Evolutionary conservation across 2,888 invertebrate species (phyloP).

Genomic region (Phyto melanocephala): DNA sequence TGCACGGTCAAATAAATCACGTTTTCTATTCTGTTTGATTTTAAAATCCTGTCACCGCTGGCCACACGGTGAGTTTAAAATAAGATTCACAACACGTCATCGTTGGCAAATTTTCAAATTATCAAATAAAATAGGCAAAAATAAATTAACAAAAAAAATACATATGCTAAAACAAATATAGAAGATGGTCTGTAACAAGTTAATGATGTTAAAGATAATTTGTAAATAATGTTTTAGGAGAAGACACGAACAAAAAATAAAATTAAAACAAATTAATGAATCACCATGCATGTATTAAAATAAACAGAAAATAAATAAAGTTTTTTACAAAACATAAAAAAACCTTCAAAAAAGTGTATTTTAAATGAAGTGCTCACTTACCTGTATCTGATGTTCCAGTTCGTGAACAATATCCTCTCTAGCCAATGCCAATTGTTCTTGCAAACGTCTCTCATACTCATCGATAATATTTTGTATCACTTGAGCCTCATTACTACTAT

Average conservation of each 20-base stretch:
- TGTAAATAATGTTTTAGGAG: neutral
- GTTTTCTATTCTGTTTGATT: neutral
- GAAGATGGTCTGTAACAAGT: neutral
- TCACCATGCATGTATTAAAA: slow-evolving; percentile 59
- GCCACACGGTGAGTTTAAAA: slow-evolving; percentile 45
- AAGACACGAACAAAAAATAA: neutral
- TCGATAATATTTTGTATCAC: slow-evolving; percentile 77
- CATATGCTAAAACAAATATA: neutral
- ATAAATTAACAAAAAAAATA: slow-evolving; percentile 1
- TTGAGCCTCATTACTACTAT: slow-evolving; percentile 76
- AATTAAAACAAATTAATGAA: slow-evolving; percentile 39
- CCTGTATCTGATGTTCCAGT: slow-evolving; percentile 87
- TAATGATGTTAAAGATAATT: slow-evolving; percentile 7
- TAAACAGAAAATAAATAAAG: slow-evolving; percentile 32
- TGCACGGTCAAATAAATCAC: neutral
- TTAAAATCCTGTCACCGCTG: slow-evolving; percentile 24
- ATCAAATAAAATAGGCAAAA: neutral
- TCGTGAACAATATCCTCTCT: slow-evolving; percentile 85
- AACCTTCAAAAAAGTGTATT: slow-evolving; percentile 7
- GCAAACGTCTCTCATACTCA: slow-evolving; percentile 81
- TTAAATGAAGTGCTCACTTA: slow-evolving; percentile 77
- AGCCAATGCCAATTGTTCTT: slow-evolving; percentile 83
- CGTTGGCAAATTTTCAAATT: slow-evolving; percentile 63
- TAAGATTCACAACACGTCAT: slow-evolving; percentile 34
- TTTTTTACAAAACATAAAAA: slow-evolving; percentile 10